Base-by-base conservation (phyloP, 2,888 invertebrate genomes). In the Anagyrus pseudococci region DNA sequence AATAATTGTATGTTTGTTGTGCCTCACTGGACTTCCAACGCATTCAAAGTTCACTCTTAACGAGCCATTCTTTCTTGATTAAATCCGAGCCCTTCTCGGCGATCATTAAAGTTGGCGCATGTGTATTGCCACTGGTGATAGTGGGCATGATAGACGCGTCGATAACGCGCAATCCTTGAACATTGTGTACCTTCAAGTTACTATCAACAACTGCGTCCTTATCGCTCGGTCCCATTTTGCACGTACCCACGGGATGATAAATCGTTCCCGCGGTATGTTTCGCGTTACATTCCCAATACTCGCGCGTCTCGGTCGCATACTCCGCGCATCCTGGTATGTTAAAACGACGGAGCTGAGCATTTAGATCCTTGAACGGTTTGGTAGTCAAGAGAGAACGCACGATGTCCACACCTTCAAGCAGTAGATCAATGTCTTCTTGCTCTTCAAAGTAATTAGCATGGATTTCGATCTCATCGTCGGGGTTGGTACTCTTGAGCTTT, bases 61-160 rank as follows among this genome's bases (percentile, higher is more conserved):
- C 52, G 19, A 73, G 56, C 86, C 87, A 87, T 56, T 84, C 82
- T 60, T 83, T 76, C 66, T 86, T 88, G 29, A 89, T 85, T 77
- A 88, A 81, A 69, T 88, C 87, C 0, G 88, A 84, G 1, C 85
- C 87, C 72, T 87, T 88, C 71, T 89, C 88, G 0, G 84, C 88
- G 58, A 88, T 87, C 88, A 88, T 88, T 48, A 88, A 84, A 4
- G 82, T 79, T 0, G 88, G 84, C 0, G 87, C 86, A 70, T 88
- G 86, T 0, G 85, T 88, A 67, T 88, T 88, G 1, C 85, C 88
- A 46, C 85, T 85, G 0, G 86, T 83, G 63, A 88, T 83, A 15
- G 74, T 82, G 0, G 89, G 89, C 87, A 89, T 89, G 23, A 88
- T 83, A 73, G 88, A 88, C 0, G 85, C 87, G 73, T 89, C 89